Evolutionary conservation across 2,113 vertebrate species (phyloP), one percentile per base, ranked within the genome.

Genomic region (Isurus oxyrinchus): DNA sequence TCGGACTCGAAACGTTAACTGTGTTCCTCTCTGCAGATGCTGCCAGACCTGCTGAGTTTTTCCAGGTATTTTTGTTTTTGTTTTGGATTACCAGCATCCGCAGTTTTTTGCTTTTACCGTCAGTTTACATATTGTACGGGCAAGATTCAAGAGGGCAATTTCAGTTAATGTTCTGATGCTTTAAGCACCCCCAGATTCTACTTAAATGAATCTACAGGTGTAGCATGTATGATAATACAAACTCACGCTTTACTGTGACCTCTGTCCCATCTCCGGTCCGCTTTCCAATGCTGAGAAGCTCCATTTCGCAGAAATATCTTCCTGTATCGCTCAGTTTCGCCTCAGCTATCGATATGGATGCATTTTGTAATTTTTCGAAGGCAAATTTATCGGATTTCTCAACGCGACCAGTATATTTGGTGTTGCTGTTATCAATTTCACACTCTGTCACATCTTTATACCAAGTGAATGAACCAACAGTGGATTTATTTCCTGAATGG

Each of bases 251-350:
- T 13, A 88, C 86, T 88, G 49, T 88, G 86, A 88, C 49, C 27
- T 55, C 8, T 55, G 21, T 55, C 19, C 86, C 86, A 25, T 49
- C 8, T 55, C 86, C 86, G 2, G 21, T 55, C 7, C 44, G 49
- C 1, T 8, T 3, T 11, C 25, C 86, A 55, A 2, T 23, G 49
- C 2, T 10, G 5, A 10, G 0, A 55, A 25, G 5, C 1, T 88
- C 1, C 21, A 88, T 25, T 0, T 25, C 8, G 23, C 86, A 88
- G 86, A 55, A 88, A 25, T 88, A 88, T 8, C 8, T 55, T 27
- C 86, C 86, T 25, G 49, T 55, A 3, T 88, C 86, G 25, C 55
- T 88, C 25, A 25, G 86, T 27, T 55, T 88, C 86, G 31, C 7
- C 0, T 55, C 7, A 8, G 5, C 25, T 49, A 88, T 88, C 10